Percentiles rank a stretch among this genome's conserved stretches.
phyloP scores from a whole-genome alignment of 2,797 vertebrate species.

The Hipposideros larvatus region DNA sequence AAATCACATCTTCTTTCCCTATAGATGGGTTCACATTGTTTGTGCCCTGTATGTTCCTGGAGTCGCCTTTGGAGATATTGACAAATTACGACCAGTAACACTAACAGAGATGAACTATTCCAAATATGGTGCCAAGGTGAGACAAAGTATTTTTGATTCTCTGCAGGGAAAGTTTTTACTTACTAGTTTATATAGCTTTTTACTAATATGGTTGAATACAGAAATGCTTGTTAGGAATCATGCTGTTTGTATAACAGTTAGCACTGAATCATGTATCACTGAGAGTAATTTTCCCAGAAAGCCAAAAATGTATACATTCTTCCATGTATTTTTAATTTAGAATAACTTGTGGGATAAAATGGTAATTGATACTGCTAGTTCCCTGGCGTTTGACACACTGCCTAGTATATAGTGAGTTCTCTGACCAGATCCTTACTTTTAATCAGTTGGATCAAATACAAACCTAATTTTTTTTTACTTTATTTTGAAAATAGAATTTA shows the following conservation, averaged over 20 bases:
- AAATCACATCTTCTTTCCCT: constrained; percentile 65
- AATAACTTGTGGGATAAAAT: not conserved
- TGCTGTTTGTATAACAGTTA: not conserved
- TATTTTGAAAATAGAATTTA: constrained; percentile 61
- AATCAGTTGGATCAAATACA: not conserved
- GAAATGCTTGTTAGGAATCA: constrained; percentile 11
- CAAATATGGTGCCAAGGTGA: constrained; percentile 98
- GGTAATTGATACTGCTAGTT: not conserved
- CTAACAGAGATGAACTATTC: constrained; percentile 99
- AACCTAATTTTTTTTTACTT: constrained; percentile 32
- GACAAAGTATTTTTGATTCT: constrained; percentile 60
- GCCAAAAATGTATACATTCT: constrained; percentile 12
- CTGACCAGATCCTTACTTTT: not conserved
- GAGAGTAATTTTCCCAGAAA: constrained; percentile 39
- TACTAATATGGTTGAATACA: not conserved
- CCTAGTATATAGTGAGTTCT: not conserved
- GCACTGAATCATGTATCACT: constrained; percentile 8
- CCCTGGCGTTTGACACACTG: not conserved
- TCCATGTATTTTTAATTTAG: constrained; percentile 32
- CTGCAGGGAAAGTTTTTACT: constrained; percentile 5
- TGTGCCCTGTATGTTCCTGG: constrained; percentile 99
- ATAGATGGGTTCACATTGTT: constrained; percentile 99
- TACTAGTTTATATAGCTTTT: constrained; percentile 39
- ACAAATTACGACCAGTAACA: constrained; percentile 97
- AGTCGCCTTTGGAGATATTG: constrained; percentile 99